Evolutionary conservation across 2,797 vertebrate species (phyloP).

Genomic region (Clarias pachynema): DNA sequence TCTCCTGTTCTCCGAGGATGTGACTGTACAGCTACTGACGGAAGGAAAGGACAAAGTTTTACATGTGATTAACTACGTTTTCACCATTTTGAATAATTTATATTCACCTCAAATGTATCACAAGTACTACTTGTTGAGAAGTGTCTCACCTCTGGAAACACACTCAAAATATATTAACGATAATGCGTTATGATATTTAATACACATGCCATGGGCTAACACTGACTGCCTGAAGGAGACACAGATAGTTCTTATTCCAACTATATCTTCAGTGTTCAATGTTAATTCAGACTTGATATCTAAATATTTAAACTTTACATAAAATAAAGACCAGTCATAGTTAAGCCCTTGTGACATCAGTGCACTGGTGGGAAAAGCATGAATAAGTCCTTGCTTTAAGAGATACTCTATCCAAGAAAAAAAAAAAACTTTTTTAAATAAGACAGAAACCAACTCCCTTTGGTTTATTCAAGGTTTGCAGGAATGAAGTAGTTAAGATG

Average conservation of each 20-base stretch:
- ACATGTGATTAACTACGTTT: constrained; percentile 14
- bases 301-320: constrained; percentile 42
- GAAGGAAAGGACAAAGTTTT: constrained; percentile 35
- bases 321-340: not conserved
- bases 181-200: constrained; percentile 25
- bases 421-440: not conserved
- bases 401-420: not conserved
- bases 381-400: constrained; percentile 34
- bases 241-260: constrained; percentile 29
- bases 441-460: not conserved
- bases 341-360: constrained; percentile 48
- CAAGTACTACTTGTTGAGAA: not conserved
- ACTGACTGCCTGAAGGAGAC: constrained; percentile 51
- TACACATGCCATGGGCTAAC: constrained; percentile 31
- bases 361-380: constrained; percentile 37
- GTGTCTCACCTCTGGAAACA: constrained; percentile 1
- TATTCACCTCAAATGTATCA: not conserved
- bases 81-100: not conserved
- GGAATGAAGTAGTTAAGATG: not conserved
- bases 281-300: constrained; percentile 27
- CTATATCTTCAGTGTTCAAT: constrained; percentile 36
- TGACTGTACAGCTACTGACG: constrained; percentile 32
- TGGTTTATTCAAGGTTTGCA: not conserved
- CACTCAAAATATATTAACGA: constrained; percentile 35
- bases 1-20: constrained; percentile 48